A percentile compares a stretch with the other conserved stretches of the same genome.
These are phyloP conservation scores for Ariopsis seemanni DNA, from an alignment of 2,113 vertebrate genomes.

Conservation along the genomic window DNA sequence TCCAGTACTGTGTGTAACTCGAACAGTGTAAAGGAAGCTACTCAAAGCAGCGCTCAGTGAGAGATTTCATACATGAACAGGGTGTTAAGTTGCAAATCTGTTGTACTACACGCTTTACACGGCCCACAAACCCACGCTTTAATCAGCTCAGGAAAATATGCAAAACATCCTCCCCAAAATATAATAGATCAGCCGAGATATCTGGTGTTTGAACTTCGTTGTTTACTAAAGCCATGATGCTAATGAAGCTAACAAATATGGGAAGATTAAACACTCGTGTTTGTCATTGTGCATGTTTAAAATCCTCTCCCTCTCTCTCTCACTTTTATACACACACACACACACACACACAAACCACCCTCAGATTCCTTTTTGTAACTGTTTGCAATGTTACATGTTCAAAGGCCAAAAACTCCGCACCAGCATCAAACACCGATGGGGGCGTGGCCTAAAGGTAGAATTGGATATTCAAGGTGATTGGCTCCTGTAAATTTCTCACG, in stretches of 20 bases:
- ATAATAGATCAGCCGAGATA: neutral
- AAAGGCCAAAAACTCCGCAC: neutral
- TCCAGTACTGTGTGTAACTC: neutral
- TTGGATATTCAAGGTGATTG: neutral
- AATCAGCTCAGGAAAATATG: neutral
- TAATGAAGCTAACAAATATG: neutral
- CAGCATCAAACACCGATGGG: neutral
- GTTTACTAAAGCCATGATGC: neutral
- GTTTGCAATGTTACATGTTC: too few relatives aligned
- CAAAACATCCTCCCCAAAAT: neutral
- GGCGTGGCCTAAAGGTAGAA: neutral
- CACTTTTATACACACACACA: too few relatives aligned
- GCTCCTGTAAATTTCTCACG: neutral
- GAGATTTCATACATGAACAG: neutral
- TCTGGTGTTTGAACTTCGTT: neutral
- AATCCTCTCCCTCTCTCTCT: neutral
- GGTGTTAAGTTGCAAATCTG: neutral
- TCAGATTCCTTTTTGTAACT: neutral
- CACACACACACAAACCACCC: too few relatives aligned
- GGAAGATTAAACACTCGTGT: neutral
- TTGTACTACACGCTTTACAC: neutral
- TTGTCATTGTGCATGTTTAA: slow-evolving; percentile 6
- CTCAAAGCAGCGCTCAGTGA: neutral
- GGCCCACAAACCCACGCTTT: neutral
- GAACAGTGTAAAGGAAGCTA: slow-evolving; percentile 2